Evolutionary conservation across 23 tunicate genomes (phyloP).

Genomic region (Oikopleura albicans): DNA sequence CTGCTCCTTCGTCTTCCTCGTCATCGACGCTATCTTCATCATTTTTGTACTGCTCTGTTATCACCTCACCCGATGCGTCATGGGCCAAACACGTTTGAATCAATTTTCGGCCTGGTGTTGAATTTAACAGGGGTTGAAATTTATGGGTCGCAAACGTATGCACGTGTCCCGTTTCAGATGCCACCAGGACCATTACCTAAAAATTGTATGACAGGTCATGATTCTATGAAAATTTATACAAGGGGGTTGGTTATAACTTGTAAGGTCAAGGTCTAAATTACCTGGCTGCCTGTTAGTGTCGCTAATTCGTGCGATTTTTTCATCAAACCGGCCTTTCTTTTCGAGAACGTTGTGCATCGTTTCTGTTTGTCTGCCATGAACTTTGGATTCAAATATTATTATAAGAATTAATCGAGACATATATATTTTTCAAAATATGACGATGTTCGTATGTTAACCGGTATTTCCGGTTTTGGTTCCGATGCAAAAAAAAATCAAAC

Average conservation of each 20-base stretch:
- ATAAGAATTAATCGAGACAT: too few relatives aligned
- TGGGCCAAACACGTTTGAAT: constrained; percentile 59
- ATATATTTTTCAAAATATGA: too few relatives aligned
- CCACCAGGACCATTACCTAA: constrained; percentile 76
- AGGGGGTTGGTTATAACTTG: background rate
- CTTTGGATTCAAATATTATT: too few relatives aligned
- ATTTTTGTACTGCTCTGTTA: too few relatives aligned
- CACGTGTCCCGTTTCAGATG: constrained; percentile 96
- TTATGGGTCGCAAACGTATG: constrained; percentile 94
- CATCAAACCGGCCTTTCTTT: constrained; percentile 93
- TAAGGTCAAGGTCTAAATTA: background rate
- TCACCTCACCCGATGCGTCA: background rate
- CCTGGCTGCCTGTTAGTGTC: constrained; percentile 86
- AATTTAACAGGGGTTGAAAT: constrained; percentile 50
- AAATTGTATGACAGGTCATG: background rate
- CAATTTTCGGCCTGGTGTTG: constrained; percentile 48
- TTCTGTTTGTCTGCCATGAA: constrained; percentile 71
- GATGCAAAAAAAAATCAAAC: too few relatives aligned
- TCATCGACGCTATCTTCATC: too few relatives aligned
- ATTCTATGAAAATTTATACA: background rate
- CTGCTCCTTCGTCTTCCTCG: too few relatives aligned
- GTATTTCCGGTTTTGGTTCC: too few relatives aligned
- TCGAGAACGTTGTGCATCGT: constrained; percentile 87
- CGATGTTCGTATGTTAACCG: too few relatives aligned
- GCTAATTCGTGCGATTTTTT: constrained; percentile 97